Conservation (phyloP, 2,888 invertebrate species). For the Cataglyphis albicans region DNA sequence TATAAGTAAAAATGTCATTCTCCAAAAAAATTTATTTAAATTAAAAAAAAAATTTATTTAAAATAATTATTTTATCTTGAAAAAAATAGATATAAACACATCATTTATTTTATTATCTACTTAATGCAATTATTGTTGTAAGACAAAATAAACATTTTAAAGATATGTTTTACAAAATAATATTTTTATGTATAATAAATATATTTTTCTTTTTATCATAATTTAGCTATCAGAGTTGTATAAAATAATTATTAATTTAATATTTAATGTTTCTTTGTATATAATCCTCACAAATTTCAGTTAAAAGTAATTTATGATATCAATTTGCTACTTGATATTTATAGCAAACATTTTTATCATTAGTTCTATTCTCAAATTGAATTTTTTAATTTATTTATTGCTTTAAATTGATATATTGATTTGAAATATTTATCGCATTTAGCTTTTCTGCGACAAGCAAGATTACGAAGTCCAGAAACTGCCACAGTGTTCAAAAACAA, state of each 20-base stretch:
- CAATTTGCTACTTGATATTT: neutral
- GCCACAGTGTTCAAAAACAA: neutral
- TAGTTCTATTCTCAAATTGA: neutral
- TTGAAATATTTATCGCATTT: slow-evolving; percentile 10
- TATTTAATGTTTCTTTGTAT: neutral
- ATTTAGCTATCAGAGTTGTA: neutral
- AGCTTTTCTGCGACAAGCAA: neutral
- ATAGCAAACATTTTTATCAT: neutral
- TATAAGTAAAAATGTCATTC: neutral
- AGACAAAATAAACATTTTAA: neutral
- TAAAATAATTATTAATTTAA: slow-evolving; percentile 13
- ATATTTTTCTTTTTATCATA: neutral
- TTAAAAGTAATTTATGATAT: neutral
- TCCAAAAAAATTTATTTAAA: slow-evolving; percentile 8
- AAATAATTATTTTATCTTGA: slow-evolving; percentile 15
- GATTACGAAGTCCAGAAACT: neutral
- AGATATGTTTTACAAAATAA: neutral
- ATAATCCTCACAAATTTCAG: neutral
- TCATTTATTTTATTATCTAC: neutral
- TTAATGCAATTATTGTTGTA: neutral
- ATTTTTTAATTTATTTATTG: neutral
- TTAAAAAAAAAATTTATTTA: neutral
- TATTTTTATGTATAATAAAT: neutral
- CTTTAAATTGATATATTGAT: neutral
- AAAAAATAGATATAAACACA: neutral